Evolutionary conservation across 2,888 invertebrate genomes (phyloP).

Genomic region (Cremastinae sp.): DNA sequence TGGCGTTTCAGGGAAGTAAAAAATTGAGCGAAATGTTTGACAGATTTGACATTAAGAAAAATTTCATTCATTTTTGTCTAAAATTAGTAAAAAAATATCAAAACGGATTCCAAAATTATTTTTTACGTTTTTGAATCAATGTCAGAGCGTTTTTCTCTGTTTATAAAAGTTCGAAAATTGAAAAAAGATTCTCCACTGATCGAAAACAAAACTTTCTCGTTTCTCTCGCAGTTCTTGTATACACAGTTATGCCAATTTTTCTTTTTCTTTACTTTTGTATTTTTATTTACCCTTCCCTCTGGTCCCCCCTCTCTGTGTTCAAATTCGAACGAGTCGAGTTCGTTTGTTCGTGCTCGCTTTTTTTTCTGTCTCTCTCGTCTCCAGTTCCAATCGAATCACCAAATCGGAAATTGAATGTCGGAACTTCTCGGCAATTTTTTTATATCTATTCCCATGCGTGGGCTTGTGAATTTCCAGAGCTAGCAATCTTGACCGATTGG

Average conservation of each 20-base stretch:
- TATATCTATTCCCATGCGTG: neutral
- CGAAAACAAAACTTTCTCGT: neutral
- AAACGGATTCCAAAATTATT: too few species aligned
- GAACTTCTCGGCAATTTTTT: neutral
- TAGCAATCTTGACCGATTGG: neutral
- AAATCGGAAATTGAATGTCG: conserved; percentile 42
- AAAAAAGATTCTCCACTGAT: neutral
- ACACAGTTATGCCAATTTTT: too few species aligned
- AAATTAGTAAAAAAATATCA: too few species aligned
- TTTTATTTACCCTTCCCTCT: neutral
- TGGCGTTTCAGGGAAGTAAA: too few species aligned
- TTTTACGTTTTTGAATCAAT: too few species aligned
- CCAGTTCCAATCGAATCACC: conserved; percentile 24
- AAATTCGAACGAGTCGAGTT: conserved; percentile 5
- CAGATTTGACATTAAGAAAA: too few species aligned
- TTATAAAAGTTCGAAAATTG: too few species aligned
- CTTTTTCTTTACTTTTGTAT: conserved; percentile 1
- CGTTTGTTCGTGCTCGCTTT: conserved; percentile 13
- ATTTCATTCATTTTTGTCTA: neutral
- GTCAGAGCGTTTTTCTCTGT: too few species aligned
- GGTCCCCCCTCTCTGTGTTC: neutral
- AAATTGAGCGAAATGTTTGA: too few species aligned
- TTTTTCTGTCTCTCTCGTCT: conserved; percentile 16
- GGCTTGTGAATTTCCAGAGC: neutral
- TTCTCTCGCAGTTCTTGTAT: too few species aligned